Evolutionary conservation across 2,113 vertebrate genomes (phyloP).

Genomic region (Sphaerodactylus townsendi): DNA sequence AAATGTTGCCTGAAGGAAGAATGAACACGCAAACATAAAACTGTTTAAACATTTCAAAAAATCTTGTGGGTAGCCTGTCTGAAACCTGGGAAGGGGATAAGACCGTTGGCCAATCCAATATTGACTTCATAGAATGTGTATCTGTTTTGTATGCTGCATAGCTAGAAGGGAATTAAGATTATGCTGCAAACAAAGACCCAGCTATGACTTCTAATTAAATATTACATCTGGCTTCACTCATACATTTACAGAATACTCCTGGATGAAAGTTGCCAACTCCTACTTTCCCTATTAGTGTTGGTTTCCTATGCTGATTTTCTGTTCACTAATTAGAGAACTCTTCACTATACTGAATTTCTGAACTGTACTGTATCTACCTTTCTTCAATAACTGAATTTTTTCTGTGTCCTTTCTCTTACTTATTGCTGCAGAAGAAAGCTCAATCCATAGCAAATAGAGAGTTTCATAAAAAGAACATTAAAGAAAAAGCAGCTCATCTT

Average conservation of each 20-base stretch:
- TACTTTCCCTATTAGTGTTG: not conserved
- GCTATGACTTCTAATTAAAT: not conserved
- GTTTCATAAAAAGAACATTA: constrained; percentile 96
- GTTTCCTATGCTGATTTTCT: constrained; percentile 8
- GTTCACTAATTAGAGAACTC: not conserved
- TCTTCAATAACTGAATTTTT: constrained; percentile 40
- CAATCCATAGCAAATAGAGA: constrained; percentile 91
- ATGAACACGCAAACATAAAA: not conserved
- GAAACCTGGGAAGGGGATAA: no score
- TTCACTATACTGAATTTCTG: constrained; percentile 8
- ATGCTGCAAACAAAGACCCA: not conserved
- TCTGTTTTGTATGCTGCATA: not conserved
- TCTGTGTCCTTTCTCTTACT: constrained; percentile 46
- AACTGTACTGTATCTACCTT: constrained; percentile 20
- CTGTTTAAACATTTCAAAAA: no score
- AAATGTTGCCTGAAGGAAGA: not conserved
- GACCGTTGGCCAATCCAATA: no score
- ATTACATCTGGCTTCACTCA: not conserved
- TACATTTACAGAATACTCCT: not conserved
- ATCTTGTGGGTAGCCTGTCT: not conserved
- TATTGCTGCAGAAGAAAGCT: constrained; percentile 86
- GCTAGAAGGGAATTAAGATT: no score
- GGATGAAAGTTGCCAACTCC: not conserved
- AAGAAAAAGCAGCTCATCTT: constrained; percentile 92
- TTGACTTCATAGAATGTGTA: not conserved